Evolutionary conservation across 1,140 invertebrate species (phyloP).

Genomic region (Physella acuta): DNA sequence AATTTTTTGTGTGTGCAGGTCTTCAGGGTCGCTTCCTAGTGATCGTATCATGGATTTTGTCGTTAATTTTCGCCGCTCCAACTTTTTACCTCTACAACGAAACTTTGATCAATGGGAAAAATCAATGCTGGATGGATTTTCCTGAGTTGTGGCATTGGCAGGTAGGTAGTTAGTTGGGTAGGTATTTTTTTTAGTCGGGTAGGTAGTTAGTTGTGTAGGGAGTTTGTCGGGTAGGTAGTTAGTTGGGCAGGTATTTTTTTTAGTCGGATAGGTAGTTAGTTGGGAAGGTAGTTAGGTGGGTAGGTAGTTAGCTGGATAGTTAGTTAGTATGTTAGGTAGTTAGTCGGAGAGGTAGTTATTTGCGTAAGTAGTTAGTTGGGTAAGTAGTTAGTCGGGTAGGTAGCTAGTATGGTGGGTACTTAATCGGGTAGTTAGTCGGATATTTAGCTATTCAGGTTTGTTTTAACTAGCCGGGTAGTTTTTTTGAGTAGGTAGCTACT

Average conservation of each 20-base stretch:
- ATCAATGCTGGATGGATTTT: slow-evolving; percentile 43
- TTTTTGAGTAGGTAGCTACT: no score
- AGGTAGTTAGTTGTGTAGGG: background rate
- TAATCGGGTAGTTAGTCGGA: no score
- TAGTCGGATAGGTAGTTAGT: background rate
- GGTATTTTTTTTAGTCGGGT: no score
- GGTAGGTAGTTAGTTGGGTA: slow-evolving; percentile 22
- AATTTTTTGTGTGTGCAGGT: slow-evolving; percentile 66
- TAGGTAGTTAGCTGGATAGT: background rate
- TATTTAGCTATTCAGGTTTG: no score
- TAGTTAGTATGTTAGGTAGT: background rate
- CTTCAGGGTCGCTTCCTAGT: slow-evolving; percentile 78
- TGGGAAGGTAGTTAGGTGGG: background rate
- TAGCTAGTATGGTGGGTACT: no score
- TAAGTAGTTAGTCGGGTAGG: background rate
- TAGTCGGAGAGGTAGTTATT: background rate
- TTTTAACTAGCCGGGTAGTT: no score
- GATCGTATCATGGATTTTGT: slow-evolving; percentile 71
- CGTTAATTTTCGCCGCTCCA: slow-evolving; percentile 34
- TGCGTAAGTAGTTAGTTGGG: background rate
- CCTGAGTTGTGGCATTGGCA: slow-evolving; percentile 36
- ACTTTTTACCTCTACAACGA: slow-evolving; percentile 30
- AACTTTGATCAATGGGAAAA: slow-evolving; percentile 15
- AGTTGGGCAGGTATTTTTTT: background rate
- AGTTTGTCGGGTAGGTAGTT: background rate